phyloP scores from a whole-genome alignment of 2,797 vertebrate genomes.

The Notolepis coatsorum region DNA sequence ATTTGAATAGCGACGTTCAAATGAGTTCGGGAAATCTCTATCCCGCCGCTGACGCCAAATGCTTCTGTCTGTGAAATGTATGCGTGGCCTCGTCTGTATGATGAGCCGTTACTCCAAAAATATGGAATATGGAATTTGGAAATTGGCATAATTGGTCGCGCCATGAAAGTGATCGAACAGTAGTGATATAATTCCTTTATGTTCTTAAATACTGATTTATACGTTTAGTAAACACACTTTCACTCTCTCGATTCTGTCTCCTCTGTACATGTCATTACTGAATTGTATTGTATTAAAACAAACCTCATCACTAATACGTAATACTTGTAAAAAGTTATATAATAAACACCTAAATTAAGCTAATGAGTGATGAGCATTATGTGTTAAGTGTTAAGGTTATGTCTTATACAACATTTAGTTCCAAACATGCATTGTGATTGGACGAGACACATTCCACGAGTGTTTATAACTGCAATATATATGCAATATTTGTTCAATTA shows the following conservation, averaged over 20 bases:
- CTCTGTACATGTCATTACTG: too few species aligned
- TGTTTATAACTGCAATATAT: not conserved
- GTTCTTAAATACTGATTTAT: too few species aligned
- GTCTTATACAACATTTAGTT: too few species aligned
- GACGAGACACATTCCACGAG: too few species aligned
- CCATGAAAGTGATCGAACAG: too few species aligned
- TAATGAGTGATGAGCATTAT: conserved; percentile 2
- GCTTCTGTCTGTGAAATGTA: conserved; percentile 36
- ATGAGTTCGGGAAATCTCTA: conserved; percentile 26
- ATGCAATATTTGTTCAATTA: not conserved
- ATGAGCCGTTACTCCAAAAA: conserved; percentile 16
- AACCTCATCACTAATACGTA: not conserved
- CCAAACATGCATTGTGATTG: too few species aligned
- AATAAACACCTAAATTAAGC: not conserved
- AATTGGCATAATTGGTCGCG: too few species aligned
- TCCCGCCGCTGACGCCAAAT: conserved; percentile 14
- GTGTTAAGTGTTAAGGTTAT: not conserved
- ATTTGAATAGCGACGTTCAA: conserved; percentile 34
- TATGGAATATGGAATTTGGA: conserved; percentile 23
- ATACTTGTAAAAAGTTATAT: not conserved
- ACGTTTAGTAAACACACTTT: too few species aligned
- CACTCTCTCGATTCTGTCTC: too few species aligned
- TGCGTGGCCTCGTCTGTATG: conserved; percentile 18
- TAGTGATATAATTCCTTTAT: too few species aligned
- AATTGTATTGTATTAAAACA: conserved; percentile 21